Conservation (phyloP, 2,797 vertebrate species). For the Alosa sapidissima region DNA sequence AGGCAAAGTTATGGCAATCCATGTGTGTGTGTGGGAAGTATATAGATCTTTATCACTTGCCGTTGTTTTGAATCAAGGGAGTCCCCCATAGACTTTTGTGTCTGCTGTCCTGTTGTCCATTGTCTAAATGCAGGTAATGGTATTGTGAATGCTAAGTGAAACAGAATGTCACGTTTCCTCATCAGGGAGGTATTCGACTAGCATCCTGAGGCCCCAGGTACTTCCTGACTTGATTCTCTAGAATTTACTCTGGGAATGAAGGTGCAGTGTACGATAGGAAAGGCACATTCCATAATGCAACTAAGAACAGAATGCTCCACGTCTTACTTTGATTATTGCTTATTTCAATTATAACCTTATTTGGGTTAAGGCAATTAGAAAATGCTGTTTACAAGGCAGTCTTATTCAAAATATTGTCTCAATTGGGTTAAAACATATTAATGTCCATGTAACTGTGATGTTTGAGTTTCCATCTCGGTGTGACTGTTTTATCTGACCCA, state of each 20-base stretch:
- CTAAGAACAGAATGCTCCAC: too few relatives aligned
- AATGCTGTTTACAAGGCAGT: too few relatives aligned
- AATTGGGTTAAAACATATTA: too few relatives aligned
- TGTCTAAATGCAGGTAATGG: not conserved
- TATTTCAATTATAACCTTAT: too few relatives aligned
- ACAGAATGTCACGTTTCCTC: not conserved
- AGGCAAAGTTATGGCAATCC: not conserved
- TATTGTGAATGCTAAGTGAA: not conserved
- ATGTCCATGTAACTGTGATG: too few relatives aligned
- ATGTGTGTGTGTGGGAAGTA: not conserved
- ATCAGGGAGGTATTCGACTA: not conserved
- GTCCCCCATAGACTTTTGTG: not conserved
- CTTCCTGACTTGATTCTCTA: not conserved
- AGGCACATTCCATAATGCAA: not conserved
- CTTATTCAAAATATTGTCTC: too few relatives aligned
- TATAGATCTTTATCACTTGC: not conserved
- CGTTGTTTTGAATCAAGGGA: not conserved
- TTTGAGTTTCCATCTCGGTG: too few relatives aligned
- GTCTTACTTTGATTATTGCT: too few relatives aligned
- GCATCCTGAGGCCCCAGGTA: slow-evolving; percentile 3
- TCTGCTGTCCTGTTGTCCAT: not conserved
- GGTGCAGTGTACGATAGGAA: not conserved
- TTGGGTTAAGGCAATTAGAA: too few relatives aligned
- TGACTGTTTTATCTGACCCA: too few relatives aligned
- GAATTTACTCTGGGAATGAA: not conserved